These are phyloP conservation scores for Heteromyza rotundicornis DNA, from an alignment of 2,888 invertebrate genomes.

Conservation along the genomic window DNA sequence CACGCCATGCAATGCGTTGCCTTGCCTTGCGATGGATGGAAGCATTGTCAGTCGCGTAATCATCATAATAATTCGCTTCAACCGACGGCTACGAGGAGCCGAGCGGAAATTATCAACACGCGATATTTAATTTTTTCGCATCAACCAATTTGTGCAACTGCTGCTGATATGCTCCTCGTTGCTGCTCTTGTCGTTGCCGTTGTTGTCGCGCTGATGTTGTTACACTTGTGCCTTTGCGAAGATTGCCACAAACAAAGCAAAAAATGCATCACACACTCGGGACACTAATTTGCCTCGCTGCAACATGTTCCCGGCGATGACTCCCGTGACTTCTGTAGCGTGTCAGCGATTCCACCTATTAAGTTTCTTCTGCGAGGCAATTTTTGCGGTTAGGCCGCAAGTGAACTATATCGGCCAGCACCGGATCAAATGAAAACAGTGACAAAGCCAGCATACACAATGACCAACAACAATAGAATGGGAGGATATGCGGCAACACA, in stretches of 20 bases:
- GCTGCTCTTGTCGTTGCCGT: slow-evolving; percentile 9
- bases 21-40: slow-evolving; percentile 36
- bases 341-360: slow-evolving; percentile 28
- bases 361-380: slow-evolving; percentile 25
- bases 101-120: slow-evolving; percentile 58
- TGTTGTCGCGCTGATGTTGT: slow-evolving; percentile 9
- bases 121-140: slow-evolving; percentile 52
- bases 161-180: not conserved
- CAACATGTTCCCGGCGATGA: slow-evolving; percentile 10
- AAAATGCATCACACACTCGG: not conserved
- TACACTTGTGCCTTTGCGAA: not conserved
- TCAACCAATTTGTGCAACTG: slow-evolving; percentile 22
- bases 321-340: slow-evolving; percentile 24
- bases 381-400: slow-evolving; percentile 27
- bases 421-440: not conserved
- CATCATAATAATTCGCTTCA: slow-evolving; percentile 51
- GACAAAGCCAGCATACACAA: not conserved
- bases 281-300: slow-evolving; percentile 18
- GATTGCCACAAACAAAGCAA: not conserved
- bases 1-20: slow-evolving; percentile 23
- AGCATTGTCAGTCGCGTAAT: slow-evolving; percentile 52
- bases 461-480: slow-evolving; percentile 12
- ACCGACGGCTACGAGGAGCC: slow-evolving; percentile 48
- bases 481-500: slow-evolving; percentile 2
- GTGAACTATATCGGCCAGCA: slow-evolving; percentile 24